Evolutionary conservation across 2,888 invertebrate genomes (phyloP), one percentile per base, ranked within the genome.

Genomic region (Folsomia candida): DNA sequence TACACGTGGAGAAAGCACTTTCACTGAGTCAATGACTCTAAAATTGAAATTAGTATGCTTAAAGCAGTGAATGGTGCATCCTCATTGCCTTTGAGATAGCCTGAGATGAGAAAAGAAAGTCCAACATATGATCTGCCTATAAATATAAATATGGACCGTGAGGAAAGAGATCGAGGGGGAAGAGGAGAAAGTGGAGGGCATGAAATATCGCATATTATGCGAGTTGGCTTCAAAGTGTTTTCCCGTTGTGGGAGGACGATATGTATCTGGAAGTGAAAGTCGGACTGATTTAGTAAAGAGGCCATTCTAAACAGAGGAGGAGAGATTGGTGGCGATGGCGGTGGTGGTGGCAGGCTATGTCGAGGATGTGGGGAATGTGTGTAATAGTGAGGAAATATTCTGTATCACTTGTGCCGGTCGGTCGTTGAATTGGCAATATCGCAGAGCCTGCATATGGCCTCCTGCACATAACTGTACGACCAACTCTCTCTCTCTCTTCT

Each of bases 211-310:
- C 62, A 62, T 62, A 62, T n/a, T n/a, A n/a, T 62, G 62, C 29
- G 62, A 62, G 29, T 62, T 62, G 62, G 62, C 62, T 62, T 62
- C 62, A 14, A 62, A 62, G 18, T 62, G 26, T 25, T 18, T 59
- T 20, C 24, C 59, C 14, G 25, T 6, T 6, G 59, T 2, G 57
- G 20, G 22, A 57, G 4, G 59, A 18, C 4, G 29, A 62, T 62
- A 62, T 62, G 28, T 62, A 62, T 62, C 62, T 62, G 62, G 3
- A 64, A 64, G 51, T 64, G 64, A 64, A 64, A 64, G 64, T 64
- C 64, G 11, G 64, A 26, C 51, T 64, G 64, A 64, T 64, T 64
- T 64, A 64, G 64, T 64, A 47, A 64, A 64, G 64, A 28, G 64
- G 4, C 64, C 24, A 64, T 64, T 64, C 64, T 64, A 64, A 64